These are phyloP conservation scores for Hozukius guyotensis DNA, from an alignment of 2,797 vertebrate genomes.

Conservation along the genomic window DNA sequence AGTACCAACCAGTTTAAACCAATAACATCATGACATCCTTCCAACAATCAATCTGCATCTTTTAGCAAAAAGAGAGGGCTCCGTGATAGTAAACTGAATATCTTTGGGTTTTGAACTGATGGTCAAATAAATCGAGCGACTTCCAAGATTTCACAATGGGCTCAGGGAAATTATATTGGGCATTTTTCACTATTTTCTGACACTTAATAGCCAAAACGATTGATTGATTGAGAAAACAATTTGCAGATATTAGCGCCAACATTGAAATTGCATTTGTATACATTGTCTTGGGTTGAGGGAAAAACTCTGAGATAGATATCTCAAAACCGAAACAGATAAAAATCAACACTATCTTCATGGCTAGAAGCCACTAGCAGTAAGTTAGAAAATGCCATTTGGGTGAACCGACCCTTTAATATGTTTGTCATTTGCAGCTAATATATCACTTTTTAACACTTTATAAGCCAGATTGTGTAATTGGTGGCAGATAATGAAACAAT, in stretches of 20 bases:
- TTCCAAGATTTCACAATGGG: neutral
- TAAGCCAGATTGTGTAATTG: neutral
- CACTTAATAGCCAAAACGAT: neutral
- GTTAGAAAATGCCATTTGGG: neutral
- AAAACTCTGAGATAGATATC: neutral
- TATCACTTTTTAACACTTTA: neutral
- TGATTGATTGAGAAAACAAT: neutral
- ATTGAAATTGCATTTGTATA: accelerated
- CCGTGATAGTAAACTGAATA: neutral
- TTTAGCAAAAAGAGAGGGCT: no score
- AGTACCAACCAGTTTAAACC: no score
- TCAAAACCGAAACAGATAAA: neutral
- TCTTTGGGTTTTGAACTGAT: neutral
- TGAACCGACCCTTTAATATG: neutral
- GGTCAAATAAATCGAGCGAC: neutral
- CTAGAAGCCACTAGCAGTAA: neutral
- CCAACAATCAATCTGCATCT: no score
- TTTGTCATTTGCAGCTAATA: neutral
- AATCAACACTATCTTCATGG: neutral
- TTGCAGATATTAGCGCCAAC: neutral
- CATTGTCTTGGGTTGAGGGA: neutral
- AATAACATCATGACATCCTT: no score
- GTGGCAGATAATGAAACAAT: neutral
- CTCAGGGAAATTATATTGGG: neutral
- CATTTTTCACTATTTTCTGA: neutral